A percentile compares a stretch with the other conserved stretches of the same genome.
Evolutionary conservation across 2,113 vertebrate genomes (phyloP).

Genomic region (Hyperopisus bebe): DNA sequence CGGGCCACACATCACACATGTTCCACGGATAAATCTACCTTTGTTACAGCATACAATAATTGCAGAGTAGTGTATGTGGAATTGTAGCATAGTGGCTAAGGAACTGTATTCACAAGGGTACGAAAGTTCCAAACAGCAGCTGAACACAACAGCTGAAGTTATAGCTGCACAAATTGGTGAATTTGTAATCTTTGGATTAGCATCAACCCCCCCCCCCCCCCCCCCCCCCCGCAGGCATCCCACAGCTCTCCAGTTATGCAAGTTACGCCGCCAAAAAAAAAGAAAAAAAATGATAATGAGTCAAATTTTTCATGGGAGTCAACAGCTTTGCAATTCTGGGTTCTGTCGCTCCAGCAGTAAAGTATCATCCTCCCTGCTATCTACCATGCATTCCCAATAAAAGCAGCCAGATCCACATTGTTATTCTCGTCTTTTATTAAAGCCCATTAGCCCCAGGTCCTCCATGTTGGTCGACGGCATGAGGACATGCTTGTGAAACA

Average conservation of each 20-base stretch:
- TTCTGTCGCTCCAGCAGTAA: neutral
- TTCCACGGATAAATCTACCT: neutral
- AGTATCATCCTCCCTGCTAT: neutral
- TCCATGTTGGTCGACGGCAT: conserved; percentile 2
- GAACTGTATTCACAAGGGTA: neutral
- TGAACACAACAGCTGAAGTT: neutral
- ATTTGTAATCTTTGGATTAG: neutral
- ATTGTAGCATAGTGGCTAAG: neutral
- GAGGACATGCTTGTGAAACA: conserved; percentile 36
- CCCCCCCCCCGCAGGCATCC: neutral
- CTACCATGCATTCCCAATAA: neutral
- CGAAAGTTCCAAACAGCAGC: neutral
- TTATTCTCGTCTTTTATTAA: neutral
- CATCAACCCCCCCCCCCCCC: neutral
- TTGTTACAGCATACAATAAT: neutral
- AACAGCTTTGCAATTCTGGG: neutral
- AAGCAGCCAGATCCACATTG: neutral
- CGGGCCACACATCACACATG: neutral
- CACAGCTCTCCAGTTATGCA: neutral
- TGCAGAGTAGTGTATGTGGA: neutral
- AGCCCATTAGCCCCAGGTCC: neutral
- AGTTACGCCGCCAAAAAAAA: neutral
- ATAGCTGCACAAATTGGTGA: neutral
- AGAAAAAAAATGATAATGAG: neutral
- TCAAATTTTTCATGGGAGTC: neutral